Evolutionary conservation across 2,797 vertebrate species (phyloP), one percentile per base, ranked within the genome.

Genomic region (Chloroceryle inda): DNA sequence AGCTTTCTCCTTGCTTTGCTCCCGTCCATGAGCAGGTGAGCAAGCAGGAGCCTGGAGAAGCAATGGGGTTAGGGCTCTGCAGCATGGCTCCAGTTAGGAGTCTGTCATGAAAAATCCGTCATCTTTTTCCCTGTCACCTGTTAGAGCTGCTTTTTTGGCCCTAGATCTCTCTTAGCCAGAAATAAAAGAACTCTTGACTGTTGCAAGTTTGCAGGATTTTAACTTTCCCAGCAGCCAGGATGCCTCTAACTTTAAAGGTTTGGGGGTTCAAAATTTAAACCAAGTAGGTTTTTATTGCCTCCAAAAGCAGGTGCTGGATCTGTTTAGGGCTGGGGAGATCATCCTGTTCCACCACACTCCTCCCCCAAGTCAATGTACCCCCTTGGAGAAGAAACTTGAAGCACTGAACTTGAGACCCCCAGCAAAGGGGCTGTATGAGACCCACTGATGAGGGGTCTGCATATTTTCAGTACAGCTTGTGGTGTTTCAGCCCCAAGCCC

Each of bases 371-470:
- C 38, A 2, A 29, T 35, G 18, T 47, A 27, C 5, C 6, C 13
- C 8, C 5, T 2, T 19, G 47, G 55, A 77, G 52, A 66, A 76
- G 45, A 73, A 35, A 15, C 13, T 35, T 17, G 6, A 66, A 55
- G 16, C 0, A 0, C 14, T 33, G 61, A 53, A 37, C 27, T 76
- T 9, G 12, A 71, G 23, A 37, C 14, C 3, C 3, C 27, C 33
- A n/a, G 29, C 11, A 13, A 49, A 26, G 35, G 11, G 18, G 16
- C 35, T 26, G 24, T 55, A 44, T 52, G 55, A 62, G 62, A 35
- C 38, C 44, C 26, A 31, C 19, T 0, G 1, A 13, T 12, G 10
- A 12, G 3, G 44, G 1, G 3, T 15, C 1, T 3, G 40, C 2
- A 1, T 49, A 5, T 35, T 85, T 92, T 71, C 6, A 7, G 37